Evolutionary conservation across 2,888 invertebrate species (phyloP).

Genomic region (Azorinus chamasolen): DNA sequence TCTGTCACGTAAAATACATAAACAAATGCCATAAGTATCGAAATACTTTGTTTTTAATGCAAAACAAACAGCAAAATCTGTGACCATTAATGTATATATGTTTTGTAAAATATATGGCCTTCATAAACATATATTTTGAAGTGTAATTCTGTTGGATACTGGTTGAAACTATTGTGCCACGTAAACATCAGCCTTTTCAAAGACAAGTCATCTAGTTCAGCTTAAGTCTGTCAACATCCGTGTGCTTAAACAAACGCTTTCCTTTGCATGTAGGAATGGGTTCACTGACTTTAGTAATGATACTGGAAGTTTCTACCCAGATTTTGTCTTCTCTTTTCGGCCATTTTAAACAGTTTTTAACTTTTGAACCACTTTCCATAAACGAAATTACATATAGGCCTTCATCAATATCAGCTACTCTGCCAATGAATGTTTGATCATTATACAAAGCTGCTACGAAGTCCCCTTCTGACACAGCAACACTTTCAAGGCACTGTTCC

Average conservation of each 20-base stretch:
- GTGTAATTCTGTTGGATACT: background rate
- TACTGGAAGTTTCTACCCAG: background rate
- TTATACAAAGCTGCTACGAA: constrained; percentile 12
- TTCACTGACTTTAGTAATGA: background rate
- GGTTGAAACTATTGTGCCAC: background rate
- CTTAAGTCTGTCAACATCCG: background rate
- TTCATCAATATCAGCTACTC: background rate
- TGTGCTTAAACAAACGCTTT: background rate
- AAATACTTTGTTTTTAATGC: no score
- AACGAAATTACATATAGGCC: background rate
- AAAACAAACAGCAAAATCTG: no score
- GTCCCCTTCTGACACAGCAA: background rate
- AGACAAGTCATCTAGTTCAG: background rate
- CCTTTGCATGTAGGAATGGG: background rate
- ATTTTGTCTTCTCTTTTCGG: background rate
- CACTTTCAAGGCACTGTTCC: background rate
- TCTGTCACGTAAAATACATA: background rate
- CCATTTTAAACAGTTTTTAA: background rate
- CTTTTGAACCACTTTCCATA: constrained; percentile 1
- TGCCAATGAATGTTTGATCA: background rate
- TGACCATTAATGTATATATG: no score
- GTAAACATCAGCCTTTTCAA: background rate
- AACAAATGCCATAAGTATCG: background rate
- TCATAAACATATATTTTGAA: background rate
- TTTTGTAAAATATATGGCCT: no score